phyloP scores from a whole-genome alignment of 2,113 vertebrate species.

The Patagioenas fasciata region DNA sequence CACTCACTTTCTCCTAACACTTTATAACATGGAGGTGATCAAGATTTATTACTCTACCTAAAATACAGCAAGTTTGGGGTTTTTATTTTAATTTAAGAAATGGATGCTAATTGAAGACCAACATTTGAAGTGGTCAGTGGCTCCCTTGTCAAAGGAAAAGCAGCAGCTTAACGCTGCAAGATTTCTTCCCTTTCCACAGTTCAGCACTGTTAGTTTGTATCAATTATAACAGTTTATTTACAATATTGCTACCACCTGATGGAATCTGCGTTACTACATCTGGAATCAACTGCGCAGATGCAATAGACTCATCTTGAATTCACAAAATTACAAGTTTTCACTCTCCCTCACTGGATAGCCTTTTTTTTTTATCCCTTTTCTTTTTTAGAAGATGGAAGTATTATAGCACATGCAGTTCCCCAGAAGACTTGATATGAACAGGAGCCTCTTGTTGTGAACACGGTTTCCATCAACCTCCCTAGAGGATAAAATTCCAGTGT shows the following conservation, averaged over 20 bases:
- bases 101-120: not conserved
- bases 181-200: not conserved
- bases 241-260: not conserved
- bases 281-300: not conserved
- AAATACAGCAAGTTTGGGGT: not conserved
- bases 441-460: not conserved
- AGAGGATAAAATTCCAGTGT: not conserved
- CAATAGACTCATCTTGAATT: not conserved
- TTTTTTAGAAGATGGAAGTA: not conserved
- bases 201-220: not conserved
- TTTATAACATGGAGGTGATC: not conserved
- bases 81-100: not conserved
- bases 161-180: not conserved
- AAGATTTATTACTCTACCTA: not conserved
- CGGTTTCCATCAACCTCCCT: not conserved
- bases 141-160: not conserved
- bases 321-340: not conserved
- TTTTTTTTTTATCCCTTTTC: not conserved
- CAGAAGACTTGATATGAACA: not conserved
- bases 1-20: not conserved
- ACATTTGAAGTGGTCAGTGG: not conserved
- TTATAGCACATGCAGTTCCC: fast-evolving
- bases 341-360: not conserved
- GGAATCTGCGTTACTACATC: not conserved
- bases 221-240: not conserved